These are phyloP conservation scores for Bradypodion ventrale DNA, from an alignment of 2,797 vertebrate genomes.

Conservation along the genomic window DNA sequence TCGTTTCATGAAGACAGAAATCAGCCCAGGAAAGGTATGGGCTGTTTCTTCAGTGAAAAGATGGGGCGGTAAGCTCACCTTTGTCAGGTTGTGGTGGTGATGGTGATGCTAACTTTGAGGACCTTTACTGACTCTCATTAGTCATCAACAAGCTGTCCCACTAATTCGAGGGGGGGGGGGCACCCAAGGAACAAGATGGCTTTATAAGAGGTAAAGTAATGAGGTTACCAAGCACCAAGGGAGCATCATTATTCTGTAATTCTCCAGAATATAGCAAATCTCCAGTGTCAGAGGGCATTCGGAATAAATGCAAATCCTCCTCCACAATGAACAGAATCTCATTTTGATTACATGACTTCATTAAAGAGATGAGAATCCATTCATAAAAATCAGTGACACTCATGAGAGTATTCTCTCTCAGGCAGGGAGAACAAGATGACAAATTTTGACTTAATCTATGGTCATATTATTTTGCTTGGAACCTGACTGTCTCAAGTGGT, in stretches of 20 bases:
- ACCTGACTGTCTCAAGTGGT: neutral
- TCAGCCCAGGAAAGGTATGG: conserved; percentile 78
- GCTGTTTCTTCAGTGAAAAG: neutral
- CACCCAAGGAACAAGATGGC: neutral
- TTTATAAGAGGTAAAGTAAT: neutral
- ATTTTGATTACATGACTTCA: neutral
- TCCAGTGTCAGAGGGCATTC: neutral
- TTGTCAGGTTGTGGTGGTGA: neutral
- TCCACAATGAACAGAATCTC: neutral
- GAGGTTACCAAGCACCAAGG: neutral
- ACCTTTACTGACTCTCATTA: neutral
- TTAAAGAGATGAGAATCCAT: neutral
- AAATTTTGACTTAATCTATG: neutral
- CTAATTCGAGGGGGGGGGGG: neutral
- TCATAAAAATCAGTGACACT: neutral
- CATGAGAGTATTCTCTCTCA: neutral
- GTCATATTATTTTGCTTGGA: neutral
- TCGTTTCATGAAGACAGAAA: conserved; percentile 77
- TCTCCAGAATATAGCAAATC: neutral
- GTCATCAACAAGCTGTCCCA: neutral
- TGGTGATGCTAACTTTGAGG: neutral
- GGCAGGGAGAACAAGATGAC: neutral
- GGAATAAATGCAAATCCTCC: neutral
- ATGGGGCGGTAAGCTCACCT: neutral
- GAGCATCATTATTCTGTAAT: neutral